Percentiles rank a stretch among this genome's conserved stretches.
Evolutionary conservation across 2,888 invertebrate genomes (phyloP).

Genomic region (Papilio elwesi): DNA sequence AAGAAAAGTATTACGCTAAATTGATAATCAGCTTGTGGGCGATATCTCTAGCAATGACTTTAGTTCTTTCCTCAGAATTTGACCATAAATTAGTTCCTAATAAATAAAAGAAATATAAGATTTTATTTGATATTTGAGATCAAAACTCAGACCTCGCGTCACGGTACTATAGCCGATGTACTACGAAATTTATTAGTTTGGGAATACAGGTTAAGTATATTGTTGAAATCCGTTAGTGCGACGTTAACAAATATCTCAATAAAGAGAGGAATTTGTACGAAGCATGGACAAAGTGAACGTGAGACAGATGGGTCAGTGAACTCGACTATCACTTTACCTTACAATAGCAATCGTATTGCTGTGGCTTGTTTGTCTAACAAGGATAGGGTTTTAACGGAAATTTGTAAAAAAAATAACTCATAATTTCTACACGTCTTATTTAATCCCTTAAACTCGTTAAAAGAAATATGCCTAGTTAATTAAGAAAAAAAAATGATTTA

Average conservation of each 20-base stretch:
- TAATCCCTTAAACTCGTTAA: no score
- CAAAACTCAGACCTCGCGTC: no score
- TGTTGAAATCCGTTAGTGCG: conserved; percentile 6
- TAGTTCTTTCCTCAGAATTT: no score
- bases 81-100: no score
- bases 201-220: conserved; percentile 3
- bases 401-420: not conserved
- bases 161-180: not conserved
- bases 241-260: conserved; percentile 31
- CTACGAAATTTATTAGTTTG: not conserved
- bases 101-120: no score
- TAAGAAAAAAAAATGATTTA: no score
- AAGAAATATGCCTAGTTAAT: no score
- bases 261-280: conserved; percentile 36
- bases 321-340: conserved; percentile 32
- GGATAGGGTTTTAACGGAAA: not conserved
- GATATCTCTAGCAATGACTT: no score
- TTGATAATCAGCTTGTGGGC: no score
- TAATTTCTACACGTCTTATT: no score
- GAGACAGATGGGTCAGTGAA: conserved; percentile 39
- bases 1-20: no score
- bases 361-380: conserved; percentile 7
- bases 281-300: conserved; percentile 34
- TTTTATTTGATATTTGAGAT: no score
- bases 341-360: conserved; percentile 10